Conservation (phyloP, 1,140 invertebrate genomes). For the Drusus annulatus region DNA sequence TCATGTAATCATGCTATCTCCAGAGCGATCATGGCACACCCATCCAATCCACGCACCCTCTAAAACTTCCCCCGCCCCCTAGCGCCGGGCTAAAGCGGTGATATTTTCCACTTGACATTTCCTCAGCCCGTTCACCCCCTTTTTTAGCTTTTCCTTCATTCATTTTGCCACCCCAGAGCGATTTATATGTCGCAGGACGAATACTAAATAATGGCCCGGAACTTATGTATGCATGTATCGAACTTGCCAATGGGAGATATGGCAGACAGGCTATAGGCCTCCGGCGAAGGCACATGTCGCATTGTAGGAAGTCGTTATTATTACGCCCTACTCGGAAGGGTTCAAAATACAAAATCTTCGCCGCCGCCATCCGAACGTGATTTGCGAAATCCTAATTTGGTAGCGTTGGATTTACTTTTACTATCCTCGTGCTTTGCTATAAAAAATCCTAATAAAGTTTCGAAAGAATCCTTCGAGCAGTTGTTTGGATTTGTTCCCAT, state of each 20-base stretch:
- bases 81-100: constrained; percentile 33
- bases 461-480: too few relatives aligned
- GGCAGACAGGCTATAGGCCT: neutral
- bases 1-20: constrained; percentile 1
- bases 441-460: too few relatives aligned
- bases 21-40: neutral
- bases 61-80: neutral
- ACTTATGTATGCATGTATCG: constrained; percentile 17
- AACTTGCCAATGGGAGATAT: neutral
- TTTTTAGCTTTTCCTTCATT: constrained; percentile 32
- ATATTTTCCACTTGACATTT: constrained; percentile 52
- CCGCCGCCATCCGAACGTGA: too few relatives aligned
- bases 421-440: too few relatives aligned
- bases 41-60: neutral
- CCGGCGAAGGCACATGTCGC: too few relatives aligned
- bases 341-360: too few relatives aligned
- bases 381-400: too few relatives aligned
- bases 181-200: constrained; percentile 40
- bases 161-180: constrained; percentile 37
- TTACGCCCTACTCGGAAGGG: neutral
- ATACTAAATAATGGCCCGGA: constrained; percentile 35
- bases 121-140: constrained; percentile 16
- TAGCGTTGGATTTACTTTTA: too few relatives aligned
- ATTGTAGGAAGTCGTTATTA: too few relatives aligned
- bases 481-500: too few relatives aligned